Percentiles rank a stretch among this genome's conserved stretches.
Conservation (phyloP, 35 echinoderm and acorn worm genomes). For the Anneissia japonica region DNA sequence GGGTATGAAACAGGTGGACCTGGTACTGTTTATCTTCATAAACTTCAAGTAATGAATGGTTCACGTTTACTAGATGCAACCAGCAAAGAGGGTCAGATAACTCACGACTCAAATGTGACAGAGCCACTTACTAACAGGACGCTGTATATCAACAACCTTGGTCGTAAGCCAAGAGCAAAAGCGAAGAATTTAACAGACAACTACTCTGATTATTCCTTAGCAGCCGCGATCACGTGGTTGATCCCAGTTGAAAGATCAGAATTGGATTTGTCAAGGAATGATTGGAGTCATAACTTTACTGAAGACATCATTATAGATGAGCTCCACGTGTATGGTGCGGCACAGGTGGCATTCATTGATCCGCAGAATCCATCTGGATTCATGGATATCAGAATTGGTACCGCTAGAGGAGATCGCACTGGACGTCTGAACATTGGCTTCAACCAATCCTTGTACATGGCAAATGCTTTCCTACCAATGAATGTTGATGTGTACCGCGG, state of each 20-base stretch:
- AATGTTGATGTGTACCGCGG: conserved; percentile 71
- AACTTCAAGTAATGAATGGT: conserved; percentile 73
- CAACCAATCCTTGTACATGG: conserved; percentile 62
- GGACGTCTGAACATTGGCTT: conserved; percentile 63
- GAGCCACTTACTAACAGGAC: conserved; percentile 72
- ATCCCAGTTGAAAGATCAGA: conserved; percentile 38
- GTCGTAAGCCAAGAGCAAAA: conserved; percentile 31
- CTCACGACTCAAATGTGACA: conserved; percentile 80
- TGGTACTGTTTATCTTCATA: conserved; percentile 77
- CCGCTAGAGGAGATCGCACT: conserved; percentile 50
- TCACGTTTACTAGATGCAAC: conserved; percentile 62
- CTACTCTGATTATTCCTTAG: conserved; percentile 25
- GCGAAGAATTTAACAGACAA: conserved; percentile 54
- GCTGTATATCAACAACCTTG: conserved; percentile 86
- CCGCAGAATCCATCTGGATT: conserved; percentile 14
- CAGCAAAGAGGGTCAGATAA: conserved; percentile 60
- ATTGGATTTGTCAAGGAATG: conserved; percentile 38
- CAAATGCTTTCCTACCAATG: conserved; percentile 54
- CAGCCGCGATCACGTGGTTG: conserved; percentile 56
- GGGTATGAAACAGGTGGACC: conserved; percentile 79
- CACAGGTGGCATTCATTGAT: conserved; percentile 57
- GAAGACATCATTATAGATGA: conserved; percentile 75
- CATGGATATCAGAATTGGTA: conserved; percentile 55
- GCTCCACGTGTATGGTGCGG: conserved; percentile 72
- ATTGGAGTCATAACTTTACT: conserved; percentile 48